Conservation (phyloP, 2,113 vertebrate species). For the Acinonyx jubatus region DNA sequence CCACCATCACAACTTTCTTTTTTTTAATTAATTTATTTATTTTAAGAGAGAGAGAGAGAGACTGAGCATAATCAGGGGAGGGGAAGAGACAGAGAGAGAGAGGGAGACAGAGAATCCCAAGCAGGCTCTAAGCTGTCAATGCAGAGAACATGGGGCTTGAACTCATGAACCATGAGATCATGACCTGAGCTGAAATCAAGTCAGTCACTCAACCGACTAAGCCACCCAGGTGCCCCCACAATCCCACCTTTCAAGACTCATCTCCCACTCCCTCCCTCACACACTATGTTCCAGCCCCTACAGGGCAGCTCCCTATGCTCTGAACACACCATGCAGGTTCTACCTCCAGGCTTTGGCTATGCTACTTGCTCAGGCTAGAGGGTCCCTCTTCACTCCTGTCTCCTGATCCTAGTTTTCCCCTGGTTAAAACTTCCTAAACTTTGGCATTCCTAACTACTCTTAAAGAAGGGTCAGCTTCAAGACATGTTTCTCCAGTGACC, state of each 20-base stretch:
- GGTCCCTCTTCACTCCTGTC: neutral
- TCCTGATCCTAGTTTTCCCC: neutral
- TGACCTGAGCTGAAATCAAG: neutral
- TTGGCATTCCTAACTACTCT: neutral
- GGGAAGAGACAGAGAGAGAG: neutral
- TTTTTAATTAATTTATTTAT: neutral
- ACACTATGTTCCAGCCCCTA: neutral
- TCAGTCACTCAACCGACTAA: rapidly evolving
- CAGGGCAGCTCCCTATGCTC: neutral
- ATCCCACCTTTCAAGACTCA: neutral
- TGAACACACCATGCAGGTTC: neutral
- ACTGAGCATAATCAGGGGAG: too few species aligned
- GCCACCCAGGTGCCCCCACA: neutral
- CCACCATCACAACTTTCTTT: too few species aligned
- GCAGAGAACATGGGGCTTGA: neutral
- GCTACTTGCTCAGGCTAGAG: neutral
- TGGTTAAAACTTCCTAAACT: neutral
- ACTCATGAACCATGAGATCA: neutral
- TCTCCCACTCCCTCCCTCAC: neutral
- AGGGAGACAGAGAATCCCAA: neutral
- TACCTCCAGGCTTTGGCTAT: neutral
- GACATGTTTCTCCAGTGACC: neutral
- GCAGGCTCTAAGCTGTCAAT: neutral
- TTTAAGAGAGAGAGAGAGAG: neutral
- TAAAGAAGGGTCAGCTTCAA: neutral